Conservation (phyloP, 1,140 invertebrate species). For the Parapsyche elsis region DNA sequence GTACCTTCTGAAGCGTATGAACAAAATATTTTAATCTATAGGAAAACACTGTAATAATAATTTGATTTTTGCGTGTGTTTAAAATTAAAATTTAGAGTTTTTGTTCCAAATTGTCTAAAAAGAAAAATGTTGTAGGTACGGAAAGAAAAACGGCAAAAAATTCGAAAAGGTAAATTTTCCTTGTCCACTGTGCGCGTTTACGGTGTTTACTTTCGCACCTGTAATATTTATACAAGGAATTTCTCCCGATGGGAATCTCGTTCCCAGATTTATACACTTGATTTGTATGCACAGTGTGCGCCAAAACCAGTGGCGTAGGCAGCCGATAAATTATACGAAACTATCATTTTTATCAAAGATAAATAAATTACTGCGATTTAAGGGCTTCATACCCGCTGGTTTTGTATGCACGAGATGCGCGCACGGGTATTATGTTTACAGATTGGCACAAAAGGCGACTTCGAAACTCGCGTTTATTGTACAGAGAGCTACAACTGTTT, state of each 20-base stretch:
- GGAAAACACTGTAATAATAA: no score
- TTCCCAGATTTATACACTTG: slow-evolving; percentile 20
- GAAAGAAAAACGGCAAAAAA: no score
- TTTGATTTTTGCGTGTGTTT: no score
- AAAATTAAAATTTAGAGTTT: no score
- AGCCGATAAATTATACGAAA: neutral
- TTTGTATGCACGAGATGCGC: neutral
- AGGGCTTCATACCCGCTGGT: neutral
- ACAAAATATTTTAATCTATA: no score
- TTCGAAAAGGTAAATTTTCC: neutral
- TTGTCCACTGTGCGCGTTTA: slow-evolving; percentile 2
- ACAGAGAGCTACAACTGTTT: neutral
- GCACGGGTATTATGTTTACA: no score
- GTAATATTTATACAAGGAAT: slow-evolving; percentile 18
- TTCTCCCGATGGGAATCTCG: slow-evolving; percentile 17
- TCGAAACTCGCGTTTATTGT: neutral
- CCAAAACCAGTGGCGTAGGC: slow-evolving; percentile 12
- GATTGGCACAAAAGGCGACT: neutral
- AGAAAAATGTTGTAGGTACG: no score
- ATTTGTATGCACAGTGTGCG: neutral
- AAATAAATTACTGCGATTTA: neutral
- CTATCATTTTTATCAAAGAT: neutral
- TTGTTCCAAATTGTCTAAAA: no score
- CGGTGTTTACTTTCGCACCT: slow-evolving; percentile 14
- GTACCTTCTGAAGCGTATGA: no score